Evolutionary conservation across 1,140 invertebrate species (phyloP), one percentile per base, ranked within the genome.

Genomic region (Brachionus manjavacas): DNA sequence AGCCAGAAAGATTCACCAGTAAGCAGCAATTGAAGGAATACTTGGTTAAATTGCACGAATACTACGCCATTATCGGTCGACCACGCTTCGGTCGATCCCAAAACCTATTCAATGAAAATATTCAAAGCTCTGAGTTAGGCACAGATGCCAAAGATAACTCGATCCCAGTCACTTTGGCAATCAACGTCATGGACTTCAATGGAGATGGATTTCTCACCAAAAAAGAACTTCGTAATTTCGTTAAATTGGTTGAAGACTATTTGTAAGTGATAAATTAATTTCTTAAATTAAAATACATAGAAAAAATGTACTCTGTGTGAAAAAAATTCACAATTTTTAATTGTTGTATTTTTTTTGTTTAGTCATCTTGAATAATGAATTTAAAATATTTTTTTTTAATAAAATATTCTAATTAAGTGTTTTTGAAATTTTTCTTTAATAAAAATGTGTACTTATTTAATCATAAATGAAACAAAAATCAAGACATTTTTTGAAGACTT

Each of bases 11-110:
- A 43, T 84, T 84, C 31, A 68, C 60, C 23, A 70, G 60, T n/a
- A 84, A 84, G 43, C 43, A 68, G 23, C 60, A 84, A 39, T 55
- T 84, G 12, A 68, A 72, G 31, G 81, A 84, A 14, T 84, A 84
- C n/a, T 84, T 84, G 43, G 68, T 72, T 8, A 74, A 78, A 31
- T 43, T 84, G 25, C 83, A 84, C 23, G 83, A 84, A 43, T 84
- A 84, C 41, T 84, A 84, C 60, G 66, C 83, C 14, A 76, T 84
- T 2, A 76, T 84, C 20, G 83, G 83, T 46, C 68, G 83, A 64
- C 83, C 83, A 55, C n/a, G 83, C 12, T 84, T 84, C 23, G 83
- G 83, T 9, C 81, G 81, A 31, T 68, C 81, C 1, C 35, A 39
- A 74, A 74, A 74, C 43, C 31, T 16, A 41, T 74, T 43, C 70